Base-by-base conservation (phyloP, 1,140 invertebrate species). In the Episyrphus balteatus region DNA sequence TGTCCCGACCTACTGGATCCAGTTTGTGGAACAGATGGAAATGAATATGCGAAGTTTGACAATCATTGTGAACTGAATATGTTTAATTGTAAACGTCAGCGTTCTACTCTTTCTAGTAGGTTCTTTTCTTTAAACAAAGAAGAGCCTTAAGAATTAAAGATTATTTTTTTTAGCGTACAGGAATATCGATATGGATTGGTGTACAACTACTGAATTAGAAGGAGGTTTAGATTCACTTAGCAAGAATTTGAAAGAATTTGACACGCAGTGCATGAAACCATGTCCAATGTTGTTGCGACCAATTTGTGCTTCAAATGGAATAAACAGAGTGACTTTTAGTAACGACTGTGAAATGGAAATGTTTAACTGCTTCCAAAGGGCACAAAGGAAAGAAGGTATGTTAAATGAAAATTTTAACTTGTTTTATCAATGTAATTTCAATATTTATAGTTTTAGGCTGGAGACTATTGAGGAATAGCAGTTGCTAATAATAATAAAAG, bases 271-370 rank as follows among this genome's bases (percentile, higher is more conserved):
- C 41, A 42, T 64, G 15, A 65, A 58, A 50, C 59, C 62, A 40
- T 66, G 62, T 36, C 42, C 62, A 30, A 65, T 65, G 62, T 65
- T 62, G 45, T 65, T 61, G 43, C 42, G 56, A 37, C 62, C 62
- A 8, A 41, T 66, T n/a, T 66, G 62, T 40, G 54, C 59, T 9
- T 55, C 59, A 46, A 66, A 66, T 41, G 62, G 62, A 41, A 54
- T 62, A 37, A 62, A 58, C 40, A 60, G 62, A 38, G 52, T 51
- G 14, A 46, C 56, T 13, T 38, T 62, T 39, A 39, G 56, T 50
- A 65, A 61, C 39, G 47, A 44, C 13, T 66, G 62, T 38, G 17
- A 53, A 13, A 40, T 65, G 44, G 57, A 62, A 0, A 53, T 17
- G 36, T 59, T 53, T 33, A 66, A 66, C 42, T 66, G 62, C 45